Evolutionary conservation across 1,140 invertebrate genomes (phyloP), one percentile per base, ranked within the genome.

Genomic region (Sarcophaga bullata): DNA sequence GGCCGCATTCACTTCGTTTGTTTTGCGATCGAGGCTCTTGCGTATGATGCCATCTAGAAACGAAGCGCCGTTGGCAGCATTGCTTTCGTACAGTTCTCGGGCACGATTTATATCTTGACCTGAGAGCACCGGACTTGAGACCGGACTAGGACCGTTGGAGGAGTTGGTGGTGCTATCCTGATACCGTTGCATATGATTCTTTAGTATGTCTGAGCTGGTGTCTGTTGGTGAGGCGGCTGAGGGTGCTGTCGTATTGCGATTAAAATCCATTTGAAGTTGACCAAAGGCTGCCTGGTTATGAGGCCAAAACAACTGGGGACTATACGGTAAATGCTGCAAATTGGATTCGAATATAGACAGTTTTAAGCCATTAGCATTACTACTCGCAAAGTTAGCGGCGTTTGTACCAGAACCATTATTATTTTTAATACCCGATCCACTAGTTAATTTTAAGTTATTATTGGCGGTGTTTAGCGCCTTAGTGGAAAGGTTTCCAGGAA

Each of bases 11-110:
- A 80, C 82, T 19, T 83, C 89, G 82, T 92, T 91, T 5, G 91
- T 90, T 19, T 90, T 87, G 82, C 84, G n/a, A 87, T 90, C 81
- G 93, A 92, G 19, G 91, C 92, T 80, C 93, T 95, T 95, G 83
- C 95, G 92, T 85, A 96, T 96, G 82, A 96, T 94, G 80, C 94
- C 95, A 86, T 96, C 95, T 78, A 96, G 90, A 84, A 92, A 94
- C 37, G 80, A 81, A 9, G 82, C 72, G 4, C 94, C 95, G 88
- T 95, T 95, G 7, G 93, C 92, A 86, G 92, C 84, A 17, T 84
- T 94, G 92, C 83, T 93, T 87, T 92, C 91, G 76, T 83, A 83
- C 11, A 92, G 91, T 87, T 95, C 73, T 89, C 90, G 49, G 91
- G 88, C 83, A 88, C 84, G 87, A 52, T 87, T 88, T 81, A 86